Evolutionary conservation across 2,888 invertebrate genomes (phyloP), one percentile per base, ranked within the genome.

Genomic region (Ellobium chinense): DNA sequence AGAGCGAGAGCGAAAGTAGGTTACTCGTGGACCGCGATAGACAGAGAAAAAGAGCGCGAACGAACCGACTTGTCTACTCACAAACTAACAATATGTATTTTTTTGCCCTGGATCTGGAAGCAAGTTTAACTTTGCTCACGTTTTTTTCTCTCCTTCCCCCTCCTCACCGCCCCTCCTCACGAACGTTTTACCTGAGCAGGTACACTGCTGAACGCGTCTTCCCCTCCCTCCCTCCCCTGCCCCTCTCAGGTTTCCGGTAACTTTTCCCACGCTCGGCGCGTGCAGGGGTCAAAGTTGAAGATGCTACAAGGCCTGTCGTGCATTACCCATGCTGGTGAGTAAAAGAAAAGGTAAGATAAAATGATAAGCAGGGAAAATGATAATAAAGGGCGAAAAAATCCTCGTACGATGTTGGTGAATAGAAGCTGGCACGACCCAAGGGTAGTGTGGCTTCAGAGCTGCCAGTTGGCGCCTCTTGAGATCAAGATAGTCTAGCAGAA

Each of bases 191-290:
- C n/a, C n/a, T n/a, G n/a, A n/a, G n/a, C n/a, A n/a, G n/a, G n/a
- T n/a, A n/a, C n/a, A n/a, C n/a, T n/a, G n/a, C n/a, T n/a, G n/a
- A 74, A 24, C 39, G 27, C 29, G 66, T 34, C 3, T 34, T 31
- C 24, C 65, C 24, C 54, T 54, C 29, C 56, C 34, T 24, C 36
- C 39, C 62, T 27, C 66, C 77, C 77, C 69, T 78, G 29, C 36
- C 29, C 69, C 36, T 60, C 34, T 56, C 21, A 46, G 37, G 21
- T 24, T 37, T 29, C 37, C 1, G 36, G 36, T 24, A 60, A 69
- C 46, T 78, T 69, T 78, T 69, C 77, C 69, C 77, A 78, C 69
- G 69, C 58, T 78, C 77, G 29, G 63, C 77, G 69, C 68, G 77
- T 60, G 75, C 76, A 34, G 27, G 66, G 76, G 76, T 76, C 76